Conservation (phyloP, 2,888 invertebrate species). For the Sesia apiformis region DNA sequence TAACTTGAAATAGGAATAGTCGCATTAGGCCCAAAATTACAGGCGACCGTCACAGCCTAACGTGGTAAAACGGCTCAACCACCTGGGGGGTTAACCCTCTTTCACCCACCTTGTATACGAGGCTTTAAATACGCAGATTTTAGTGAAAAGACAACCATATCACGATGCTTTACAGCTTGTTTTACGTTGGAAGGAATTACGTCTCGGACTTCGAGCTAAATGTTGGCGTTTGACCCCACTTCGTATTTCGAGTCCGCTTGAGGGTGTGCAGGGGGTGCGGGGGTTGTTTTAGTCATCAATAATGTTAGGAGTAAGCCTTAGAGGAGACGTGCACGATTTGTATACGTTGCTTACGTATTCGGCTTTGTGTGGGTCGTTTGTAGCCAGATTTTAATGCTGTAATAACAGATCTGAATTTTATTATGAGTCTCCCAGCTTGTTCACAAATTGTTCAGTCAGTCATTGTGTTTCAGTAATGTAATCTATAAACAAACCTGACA, state of each 20-base stretch:
- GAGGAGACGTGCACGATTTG: slow-evolving; percentile 38
- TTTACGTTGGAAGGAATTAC: slow-evolving; percentile 7
- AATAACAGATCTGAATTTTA: no score
- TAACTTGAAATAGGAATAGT: slow-evolving; percentile 72
- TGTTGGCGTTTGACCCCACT: slow-evolving; percentile 69
- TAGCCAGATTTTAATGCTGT: neutral
- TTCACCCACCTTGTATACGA: slow-evolving; percentile 31
- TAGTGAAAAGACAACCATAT: slow-evolving; percentile 17
- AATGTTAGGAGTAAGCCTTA: slow-evolving; percentile 63
- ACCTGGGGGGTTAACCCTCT: slow-evolving; percentile 62
- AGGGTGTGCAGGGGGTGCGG: slow-evolving; percentile 20
- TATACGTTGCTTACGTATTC: neutral
- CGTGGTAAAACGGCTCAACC: slow-evolving; percentile 69
- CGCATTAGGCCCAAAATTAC: slow-evolving; percentile 73
- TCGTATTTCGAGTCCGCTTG: slow-evolving; percentile 49
- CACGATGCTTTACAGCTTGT: slow-evolving; percentile 3
- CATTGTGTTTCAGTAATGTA: no score
- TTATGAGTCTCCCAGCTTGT: no score
- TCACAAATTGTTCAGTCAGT: no score
- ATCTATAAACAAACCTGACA: no score
- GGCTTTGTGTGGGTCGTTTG: neutral
- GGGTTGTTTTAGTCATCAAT: slow-evolving; percentile 67
- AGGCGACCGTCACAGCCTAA: slow-evolving; percentile 71
- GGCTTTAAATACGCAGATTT: slow-evolving; percentile 18
- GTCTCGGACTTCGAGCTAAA: slow-evolving; percentile 35